These are phyloP conservation scores for Phoenicopterus ruber DNA, from an alignment of 2,113 vertebrate genomes.

Conservation along the genomic window DNA sequence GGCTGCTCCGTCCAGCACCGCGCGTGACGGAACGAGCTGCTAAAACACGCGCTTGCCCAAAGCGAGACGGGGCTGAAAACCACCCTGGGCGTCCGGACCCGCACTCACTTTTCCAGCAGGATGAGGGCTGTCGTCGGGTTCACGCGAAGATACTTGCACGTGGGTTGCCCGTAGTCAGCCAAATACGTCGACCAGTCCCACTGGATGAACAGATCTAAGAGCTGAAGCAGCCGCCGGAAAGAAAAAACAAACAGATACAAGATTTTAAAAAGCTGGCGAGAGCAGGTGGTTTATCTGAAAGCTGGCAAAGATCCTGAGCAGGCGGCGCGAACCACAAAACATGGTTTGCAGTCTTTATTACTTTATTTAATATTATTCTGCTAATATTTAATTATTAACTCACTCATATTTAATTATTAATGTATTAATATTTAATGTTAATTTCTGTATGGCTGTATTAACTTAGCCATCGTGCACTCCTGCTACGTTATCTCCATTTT, in stretches of 20 bases:
- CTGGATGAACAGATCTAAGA: slow-evolving; percentile 94
- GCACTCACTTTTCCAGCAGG: slow-evolving; percentile 93
- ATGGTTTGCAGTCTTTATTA: neutral
- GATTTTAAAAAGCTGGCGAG: neutral
- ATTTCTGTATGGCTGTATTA: neutral
- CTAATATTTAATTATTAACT: fast-evolving
- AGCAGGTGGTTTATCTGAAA: neutral
- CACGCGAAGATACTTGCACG: slow-evolving; percentile 92
- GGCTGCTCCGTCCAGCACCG: neutral
- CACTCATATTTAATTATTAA: fast-evolving
- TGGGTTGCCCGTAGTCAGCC: slow-evolving; percentile 91
- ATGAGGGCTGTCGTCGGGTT: slow-evolving; percentile 88
- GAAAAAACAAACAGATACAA: neutral
- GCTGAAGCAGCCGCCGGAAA: slow-evolving; percentile 60
- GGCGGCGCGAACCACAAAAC: neutral
- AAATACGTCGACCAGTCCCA: slow-evolving; percentile 98
- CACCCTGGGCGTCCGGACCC: fast-evolving
- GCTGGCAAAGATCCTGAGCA: neutral
- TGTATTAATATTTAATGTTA: neutral
- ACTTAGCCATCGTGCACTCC: neutral
- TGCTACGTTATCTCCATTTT: neutral
- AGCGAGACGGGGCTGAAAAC: neutral
- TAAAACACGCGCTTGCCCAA: neutral
- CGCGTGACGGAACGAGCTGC: fast-evolving
- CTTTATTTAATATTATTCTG: too few species aligned